phyloP scores from a whole-genome alignment of 2,797 vertebrate species.

The Hafferia zeledoni region DNA sequence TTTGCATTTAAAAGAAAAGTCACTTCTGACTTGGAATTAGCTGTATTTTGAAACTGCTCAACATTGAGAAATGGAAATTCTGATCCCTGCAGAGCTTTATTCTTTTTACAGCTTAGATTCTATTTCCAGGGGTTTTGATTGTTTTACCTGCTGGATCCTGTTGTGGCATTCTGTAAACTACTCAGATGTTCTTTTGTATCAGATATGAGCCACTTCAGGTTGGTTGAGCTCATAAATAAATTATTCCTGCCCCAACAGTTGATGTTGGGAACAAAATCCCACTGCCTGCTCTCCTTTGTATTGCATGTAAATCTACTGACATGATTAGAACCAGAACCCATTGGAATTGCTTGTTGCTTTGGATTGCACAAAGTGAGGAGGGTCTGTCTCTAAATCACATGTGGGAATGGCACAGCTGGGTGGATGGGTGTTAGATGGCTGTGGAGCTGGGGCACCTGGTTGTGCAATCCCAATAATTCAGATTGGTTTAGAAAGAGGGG shows the following conservation, averaged over 20 bases:
- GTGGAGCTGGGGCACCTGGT: background rate
- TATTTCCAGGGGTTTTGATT: background rate
- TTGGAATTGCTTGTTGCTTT: background rate
- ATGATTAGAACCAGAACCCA: background rate
- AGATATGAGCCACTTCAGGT: background rate
- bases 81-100: background rate
- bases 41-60: background rate
- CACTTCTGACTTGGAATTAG: background rate
- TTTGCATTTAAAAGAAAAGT: background rate
- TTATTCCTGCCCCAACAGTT: background rate
- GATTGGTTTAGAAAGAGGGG: background rate
- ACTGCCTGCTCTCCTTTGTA: background rate
- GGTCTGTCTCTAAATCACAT: accelerated
- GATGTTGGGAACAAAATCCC: background rate
- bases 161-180: background rate
- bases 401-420: background rate
- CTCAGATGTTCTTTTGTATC: background rate
- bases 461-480: background rate
- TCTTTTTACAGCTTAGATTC: background rate
- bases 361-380: background rate
- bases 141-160: background rate
- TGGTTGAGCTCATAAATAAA: background rate
- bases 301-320: accelerated
- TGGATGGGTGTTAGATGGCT: background rate
- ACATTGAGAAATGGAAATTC: background rate